phyloP scores from a whole-genome alignment of 2,888 invertebrate species.

The Xylota segnis region DNA sequence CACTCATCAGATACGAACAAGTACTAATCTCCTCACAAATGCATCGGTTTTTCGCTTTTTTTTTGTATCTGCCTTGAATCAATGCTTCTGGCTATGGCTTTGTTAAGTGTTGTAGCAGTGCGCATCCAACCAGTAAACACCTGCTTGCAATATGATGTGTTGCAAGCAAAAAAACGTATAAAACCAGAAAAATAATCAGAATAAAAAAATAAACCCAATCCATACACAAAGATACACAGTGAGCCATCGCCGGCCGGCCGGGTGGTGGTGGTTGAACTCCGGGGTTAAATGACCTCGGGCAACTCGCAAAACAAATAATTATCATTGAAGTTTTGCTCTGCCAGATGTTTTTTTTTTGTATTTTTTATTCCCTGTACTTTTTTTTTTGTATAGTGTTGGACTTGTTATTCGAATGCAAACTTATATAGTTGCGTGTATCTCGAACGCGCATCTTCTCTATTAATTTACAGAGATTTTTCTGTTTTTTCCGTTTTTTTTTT shows the following conservation, averaged over 20 bases:
- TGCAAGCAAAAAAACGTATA: conserved; percentile 52
- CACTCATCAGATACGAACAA: conserved; percentile 11
- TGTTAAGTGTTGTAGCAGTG: conserved; percentile 44
- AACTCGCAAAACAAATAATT: conserved; percentile 76
- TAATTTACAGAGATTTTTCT: conserved; percentile 63
- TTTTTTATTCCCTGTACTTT: conserved; percentile 18
- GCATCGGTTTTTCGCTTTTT: neutral
- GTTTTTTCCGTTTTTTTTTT: conserved; percentile 11
- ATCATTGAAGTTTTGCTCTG: conserved; percentile 75
- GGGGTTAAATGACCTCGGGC: conserved; percentile 77
- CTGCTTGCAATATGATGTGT: conserved; percentile 76
- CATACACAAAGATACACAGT: conserved; percentile 16
- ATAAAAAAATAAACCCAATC: conserved; percentile 46
- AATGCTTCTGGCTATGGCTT: conserved; percentile 46
- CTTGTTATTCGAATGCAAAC: conserved; percentile 53
- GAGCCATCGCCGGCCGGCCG: conserved; percentile 24
- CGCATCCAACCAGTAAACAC: conserved; percentile 71
- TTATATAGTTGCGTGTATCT: conserved; percentile 27
- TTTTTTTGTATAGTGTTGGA: conserved; percentile 19
- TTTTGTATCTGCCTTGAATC: conserved; percentile 19
- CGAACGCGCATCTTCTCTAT: conserved; percentile 65
- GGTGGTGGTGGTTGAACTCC: conserved; percentile 71
- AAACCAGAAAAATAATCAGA: conserved; percentile 52
- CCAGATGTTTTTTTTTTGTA: conserved; percentile 60
- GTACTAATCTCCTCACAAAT: conserved; percentile 34